Evolutionary conservation across 1,140 invertebrate species (phyloP).

Genomic region (Rhyzopertha dominica): DNA sequence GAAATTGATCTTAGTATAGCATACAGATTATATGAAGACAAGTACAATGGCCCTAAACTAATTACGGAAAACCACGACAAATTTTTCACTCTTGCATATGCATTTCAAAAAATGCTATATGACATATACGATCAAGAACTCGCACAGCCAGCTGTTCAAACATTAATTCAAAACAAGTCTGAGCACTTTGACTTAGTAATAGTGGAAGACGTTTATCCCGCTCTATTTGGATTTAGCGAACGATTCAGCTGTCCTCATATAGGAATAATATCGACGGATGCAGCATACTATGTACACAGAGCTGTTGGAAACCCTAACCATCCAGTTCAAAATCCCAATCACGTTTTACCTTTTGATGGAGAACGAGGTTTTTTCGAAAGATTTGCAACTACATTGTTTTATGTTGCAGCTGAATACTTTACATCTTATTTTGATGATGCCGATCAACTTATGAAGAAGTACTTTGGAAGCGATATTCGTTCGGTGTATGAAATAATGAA

Average conservation of each 20-base stretch:
- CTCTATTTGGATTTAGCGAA: neutral
- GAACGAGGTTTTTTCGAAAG: neutral
- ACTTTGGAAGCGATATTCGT: conserved; percentile 1
- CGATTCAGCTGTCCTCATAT: conserved; percentile 22
- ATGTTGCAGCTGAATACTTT: conserved; percentile 40
- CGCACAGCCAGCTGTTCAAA: neutral
- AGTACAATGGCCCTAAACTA: neutral
- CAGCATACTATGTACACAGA: neutral
- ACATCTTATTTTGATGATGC: conserved; percentile 14
- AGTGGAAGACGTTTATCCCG: conserved; percentile 1
- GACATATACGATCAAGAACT: conserved; percentile 1
- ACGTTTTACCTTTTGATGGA: conserved; percentile 8
- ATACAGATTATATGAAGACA: neutral
- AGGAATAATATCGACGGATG: conserved; percentile 15
- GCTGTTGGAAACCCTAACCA: conserved; percentile 42
- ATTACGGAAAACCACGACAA: neutral
- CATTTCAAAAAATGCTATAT: too few species aligned
- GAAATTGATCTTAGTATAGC: conserved; percentile 21
- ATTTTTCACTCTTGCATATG: too few species aligned
- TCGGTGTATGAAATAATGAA: neutral
- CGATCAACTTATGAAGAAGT: conserved; percentile 9
- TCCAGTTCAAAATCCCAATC: conserved; percentile 25
- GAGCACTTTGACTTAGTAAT: conserved; percentile 15
- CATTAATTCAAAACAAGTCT: neutral
- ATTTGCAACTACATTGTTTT: neutral